Percentiles rank a stretch among this genome's conserved stretches.
Conservation (phyloP, 2,113 vertebrate species). For the Clupea harengus region DNA sequence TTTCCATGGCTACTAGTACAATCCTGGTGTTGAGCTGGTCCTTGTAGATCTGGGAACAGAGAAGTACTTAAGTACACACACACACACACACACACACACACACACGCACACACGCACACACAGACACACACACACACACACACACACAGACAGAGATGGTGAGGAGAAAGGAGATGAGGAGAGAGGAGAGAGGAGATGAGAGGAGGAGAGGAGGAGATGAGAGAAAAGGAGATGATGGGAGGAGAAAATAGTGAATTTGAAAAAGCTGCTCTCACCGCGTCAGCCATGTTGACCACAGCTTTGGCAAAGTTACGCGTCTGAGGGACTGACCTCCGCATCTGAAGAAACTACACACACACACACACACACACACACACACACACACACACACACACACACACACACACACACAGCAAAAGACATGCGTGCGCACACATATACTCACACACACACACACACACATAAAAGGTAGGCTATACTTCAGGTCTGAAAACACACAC, state of each 20-base stretch:
- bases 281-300: slow-evolving; percentile 94
- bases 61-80: too few species aligned
- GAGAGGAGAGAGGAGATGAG: too few species aligned
- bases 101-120: too few species aligned
- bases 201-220: too few species aligned
- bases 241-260: neutral
- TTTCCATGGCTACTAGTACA: slow-evolving; percentile 96
- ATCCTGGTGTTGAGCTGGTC: slow-evolving; percentile 96
- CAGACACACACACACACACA: too few species aligned
- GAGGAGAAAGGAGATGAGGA: too few species aligned
- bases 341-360: slow-evolving; percentile 76
- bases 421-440: neutral
- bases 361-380: slow-evolving; percentile 5
- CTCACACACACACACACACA: slow-evolving; percentile 12
- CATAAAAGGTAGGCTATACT: too few species aligned
- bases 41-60: slow-evolving; percentile 84
- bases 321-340: slow-evolving; percentile 79
- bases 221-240: too few species aligned
- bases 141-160: neutral
- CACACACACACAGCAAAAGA: neutral
- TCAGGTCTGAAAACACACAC: too few species aligned
- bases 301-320: slow-evolving; percentile 97
- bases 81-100: too few species aligned
- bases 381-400: slow-evolving; percentile 9
- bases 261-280: slow-evolving; percentile 76